phyloP scores from a whole-genome alignment of 2,888 invertebrate genomes.

The Tromatobia lineatoria region DNA sequence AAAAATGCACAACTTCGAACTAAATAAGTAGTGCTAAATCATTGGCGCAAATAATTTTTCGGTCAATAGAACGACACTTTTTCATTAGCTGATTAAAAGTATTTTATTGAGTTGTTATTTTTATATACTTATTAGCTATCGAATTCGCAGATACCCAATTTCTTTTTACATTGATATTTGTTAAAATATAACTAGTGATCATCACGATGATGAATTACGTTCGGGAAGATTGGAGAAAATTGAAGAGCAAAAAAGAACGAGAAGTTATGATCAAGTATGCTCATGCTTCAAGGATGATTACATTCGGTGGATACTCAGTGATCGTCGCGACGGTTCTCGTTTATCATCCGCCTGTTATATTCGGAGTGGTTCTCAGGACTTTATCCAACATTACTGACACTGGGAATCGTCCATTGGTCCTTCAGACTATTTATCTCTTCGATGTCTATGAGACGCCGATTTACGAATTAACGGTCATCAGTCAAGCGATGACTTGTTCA shows the following conservation, averaged over 20 bases:
- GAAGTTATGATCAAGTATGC: conserved; percentile 50
- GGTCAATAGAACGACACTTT: too few relatives aligned
- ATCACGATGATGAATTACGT: conserved; percentile 34
- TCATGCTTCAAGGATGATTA: conserved; percentile 26
- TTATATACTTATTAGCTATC: not conserved
- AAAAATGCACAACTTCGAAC: too few relatives aligned
- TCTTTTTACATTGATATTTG: not conserved
- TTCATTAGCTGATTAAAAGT: too few relatives aligned
- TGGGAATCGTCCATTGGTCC: conserved; percentile 13
- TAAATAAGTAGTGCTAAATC: too few relatives aligned
- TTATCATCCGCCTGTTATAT: conserved; percentile 36
- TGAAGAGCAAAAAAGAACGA: conserved; percentile 25
- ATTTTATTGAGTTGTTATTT: not conserved
- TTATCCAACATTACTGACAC: conserved; percentile 48
- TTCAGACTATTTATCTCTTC: conserved; percentile 41
- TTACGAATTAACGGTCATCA: conserved; percentile 37
- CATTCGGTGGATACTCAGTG: conserved; percentile 24
- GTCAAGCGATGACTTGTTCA: conserved; percentile 19
- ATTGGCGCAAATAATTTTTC: too few relatives aligned
- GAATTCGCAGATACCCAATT: not conserved
- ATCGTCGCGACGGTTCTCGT: not conserved
- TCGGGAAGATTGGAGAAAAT: conserved; percentile 39
- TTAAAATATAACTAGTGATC: conserved; percentile 44
- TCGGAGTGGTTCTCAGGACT: conserved; percentile 35
- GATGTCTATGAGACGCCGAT: conserved; percentile 30